Base-by-base conservation (phyloP, 2,797 vertebrate genomes). In the Sebastes melanostomus region DNA sequence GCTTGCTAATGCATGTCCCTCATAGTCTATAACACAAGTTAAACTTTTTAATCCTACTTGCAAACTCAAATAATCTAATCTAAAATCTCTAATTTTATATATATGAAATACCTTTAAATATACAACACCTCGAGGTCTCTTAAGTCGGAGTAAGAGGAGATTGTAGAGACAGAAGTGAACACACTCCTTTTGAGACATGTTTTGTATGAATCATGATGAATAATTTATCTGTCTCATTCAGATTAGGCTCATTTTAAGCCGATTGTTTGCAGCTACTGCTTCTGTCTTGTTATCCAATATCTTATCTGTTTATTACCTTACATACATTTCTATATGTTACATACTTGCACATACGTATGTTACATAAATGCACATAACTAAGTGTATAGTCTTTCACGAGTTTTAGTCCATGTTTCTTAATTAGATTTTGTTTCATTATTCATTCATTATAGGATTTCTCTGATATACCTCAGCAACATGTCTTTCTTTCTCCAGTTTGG, bases 1-100 rank as follows among this genome's bases (percentile, higher is more conserved):
- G 50, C 36, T 71, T 67, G 10, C 14, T 60, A 77, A 69, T 85
- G 46, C 63, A 66, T 27, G 60, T 76, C n/a, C 9, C 16, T 58
- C 6, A 69, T 13, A 25, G 62, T 69, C 34, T 29, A 61, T 29
- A 70, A 66, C 42, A 42, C n/a, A 54, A 46, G 32, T 58, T 34
- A 24, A 14, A 55, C 38, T 54, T 79, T 78, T 72, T 14, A 14
- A 8, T 56, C 32, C 4, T 1, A 14, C 36, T 59, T 16, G 34
- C 14, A 38, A 76, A 32, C 32, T 38, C 22, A 16, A 38, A 5
- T 36, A 36, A 38, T 38, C 4, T 38, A 38, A 38, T 38, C 36
- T 38, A 13, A 38, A 36, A 36, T 4, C 34, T 20, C 6, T 8
- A 52, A 10, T 25, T 71, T 60, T 5, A 29, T 29, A 29, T 29